Conservation (phyloP, 2,888 invertebrate genomes). For the Patella pellucida region DNA sequence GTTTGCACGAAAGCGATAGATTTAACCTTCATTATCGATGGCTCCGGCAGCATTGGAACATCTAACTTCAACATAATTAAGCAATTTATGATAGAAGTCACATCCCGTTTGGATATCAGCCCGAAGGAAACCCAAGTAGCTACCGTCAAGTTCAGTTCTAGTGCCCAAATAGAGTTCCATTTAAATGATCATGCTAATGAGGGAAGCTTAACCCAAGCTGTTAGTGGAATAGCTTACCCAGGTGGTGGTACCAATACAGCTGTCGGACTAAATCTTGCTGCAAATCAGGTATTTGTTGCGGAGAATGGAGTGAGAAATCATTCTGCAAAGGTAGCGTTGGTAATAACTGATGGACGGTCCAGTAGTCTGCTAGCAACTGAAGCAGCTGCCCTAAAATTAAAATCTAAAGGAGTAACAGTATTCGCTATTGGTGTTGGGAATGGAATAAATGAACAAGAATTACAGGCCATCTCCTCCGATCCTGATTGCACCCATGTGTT, state of each 20-base stretch:
- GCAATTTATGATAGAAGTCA: conserved; percentile 16
- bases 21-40: conserved; percentile 23
- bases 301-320: not conserved
- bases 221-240: not conserved
- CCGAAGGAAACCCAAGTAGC: conserved; percentile 4
- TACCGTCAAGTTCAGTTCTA: conserved; percentile 2
- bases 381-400: conserved; percentile 1
- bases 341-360: conserved; percentile 22
- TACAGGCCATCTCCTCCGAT: conserved; percentile 19
- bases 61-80: conserved; percentile 8
- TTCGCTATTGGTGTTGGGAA: conserved; percentile 30
- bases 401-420: conserved; percentile 18
- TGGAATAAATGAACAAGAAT: conserved; percentile 19
- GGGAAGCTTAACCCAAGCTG: not conserved
- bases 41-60: conserved; percentile 19
- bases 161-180: conserved; percentile 5
- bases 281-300: not conserved
- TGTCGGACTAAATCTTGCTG: conserved; percentile 11
- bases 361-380: not conserved
- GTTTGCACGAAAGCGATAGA: conserved; percentile 14
- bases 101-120: not conserved
- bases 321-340: conserved; percentile 17
- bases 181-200: not conserved
- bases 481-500: conserved; percentile 26
- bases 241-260: conserved; percentile 9